Percentiles rank a stretch among this genome's conserved stretches.
phyloP scores from a whole-genome alignment of 2,888 invertebrate genomes.

The Agriopis aurantiaria region DNA sequence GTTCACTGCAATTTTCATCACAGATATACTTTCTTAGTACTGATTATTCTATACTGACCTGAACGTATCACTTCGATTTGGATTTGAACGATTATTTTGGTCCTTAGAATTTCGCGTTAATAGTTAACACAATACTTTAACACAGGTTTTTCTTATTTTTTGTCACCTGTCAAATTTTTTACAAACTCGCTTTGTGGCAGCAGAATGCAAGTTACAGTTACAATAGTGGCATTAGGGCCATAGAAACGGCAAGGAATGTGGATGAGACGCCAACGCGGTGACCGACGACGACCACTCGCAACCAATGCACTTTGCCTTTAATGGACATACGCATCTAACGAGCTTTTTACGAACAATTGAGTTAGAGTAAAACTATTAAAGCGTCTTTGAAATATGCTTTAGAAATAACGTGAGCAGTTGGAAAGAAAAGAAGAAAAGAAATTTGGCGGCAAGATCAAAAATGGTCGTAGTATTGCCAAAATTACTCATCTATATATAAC shows the following conservation, averaged over 20 bases:
- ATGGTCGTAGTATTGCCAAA: not conserved
- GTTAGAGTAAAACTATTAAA: conserved; percentile 3
- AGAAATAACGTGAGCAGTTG: not conserved
- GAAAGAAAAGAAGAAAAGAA: not conserved
- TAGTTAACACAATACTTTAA: no score
- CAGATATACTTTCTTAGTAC: conserved; percentile 78
- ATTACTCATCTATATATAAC: no score
- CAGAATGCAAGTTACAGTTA: conserved; percentile 61
- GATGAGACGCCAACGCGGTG: conserved; percentile 50
- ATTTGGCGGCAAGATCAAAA: not conserved
- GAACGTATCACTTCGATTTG: no score
- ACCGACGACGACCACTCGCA: conserved; percentile 43
- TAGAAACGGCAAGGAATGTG: conserved; percentile 61
- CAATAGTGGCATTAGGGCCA: conserved; percentile 63
- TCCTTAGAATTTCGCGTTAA: no score
- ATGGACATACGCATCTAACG: conserved; percentile 52
- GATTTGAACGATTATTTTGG: no score
- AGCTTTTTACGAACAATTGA: conserved; percentile 30
- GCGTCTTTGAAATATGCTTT: not conserved
- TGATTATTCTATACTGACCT: conserved; percentile 10
- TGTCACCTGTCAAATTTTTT: not conserved
- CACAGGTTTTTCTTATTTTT: not conserved
- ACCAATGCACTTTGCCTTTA: conserved; percentile 50
- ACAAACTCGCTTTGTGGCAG: conserved; percentile 41
- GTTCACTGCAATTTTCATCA: conserved; percentile 57